Conservation (phyloP, 2,888 invertebrate species). For the Norana najaformis region DNA sequence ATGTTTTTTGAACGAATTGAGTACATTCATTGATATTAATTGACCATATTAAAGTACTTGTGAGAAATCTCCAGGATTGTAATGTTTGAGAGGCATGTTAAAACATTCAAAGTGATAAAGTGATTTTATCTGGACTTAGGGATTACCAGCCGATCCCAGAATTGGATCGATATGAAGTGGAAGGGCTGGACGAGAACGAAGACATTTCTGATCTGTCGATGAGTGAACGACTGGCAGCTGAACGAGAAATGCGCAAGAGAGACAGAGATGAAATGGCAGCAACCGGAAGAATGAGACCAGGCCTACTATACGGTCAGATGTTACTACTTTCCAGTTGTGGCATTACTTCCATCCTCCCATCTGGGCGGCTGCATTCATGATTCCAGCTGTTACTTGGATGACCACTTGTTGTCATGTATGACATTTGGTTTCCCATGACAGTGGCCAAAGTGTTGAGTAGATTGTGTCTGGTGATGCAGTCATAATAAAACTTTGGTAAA, state of each 20-base stretch:
- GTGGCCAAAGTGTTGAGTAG: no score
- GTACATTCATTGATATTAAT: neutral
- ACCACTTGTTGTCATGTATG: no score
- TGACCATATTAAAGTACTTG: neutral
- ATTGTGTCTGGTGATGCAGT: no score
- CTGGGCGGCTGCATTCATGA: neutral
- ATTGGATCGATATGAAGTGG: constrained; percentile 87
- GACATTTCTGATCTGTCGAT: constrained; percentile 78
- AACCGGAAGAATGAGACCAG: constrained; percentile 71
- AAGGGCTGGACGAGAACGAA: constrained; percentile 83
- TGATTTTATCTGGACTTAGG: constrained; percentile 64
- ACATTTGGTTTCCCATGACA: no score
- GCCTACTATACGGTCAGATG: constrained; percentile 79
- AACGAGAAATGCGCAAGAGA: constrained; percentile 80
- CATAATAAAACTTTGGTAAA: no score
- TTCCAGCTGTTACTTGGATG: neutral
- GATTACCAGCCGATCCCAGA: constrained; percentile 96
- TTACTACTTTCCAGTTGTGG: neutral
- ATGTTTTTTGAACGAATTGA: neutral
- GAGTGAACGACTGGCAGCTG: constrained; percentile 85
- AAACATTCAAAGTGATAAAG: neutral
- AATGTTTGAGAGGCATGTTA: neutral
- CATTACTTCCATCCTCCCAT: neutral
- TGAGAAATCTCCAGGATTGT: neutral
- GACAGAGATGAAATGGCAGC: constrained; percentile 71